Conservation (phyloP, 1,140 invertebrate genomes). For the Diachasma alloeum region DNA sequence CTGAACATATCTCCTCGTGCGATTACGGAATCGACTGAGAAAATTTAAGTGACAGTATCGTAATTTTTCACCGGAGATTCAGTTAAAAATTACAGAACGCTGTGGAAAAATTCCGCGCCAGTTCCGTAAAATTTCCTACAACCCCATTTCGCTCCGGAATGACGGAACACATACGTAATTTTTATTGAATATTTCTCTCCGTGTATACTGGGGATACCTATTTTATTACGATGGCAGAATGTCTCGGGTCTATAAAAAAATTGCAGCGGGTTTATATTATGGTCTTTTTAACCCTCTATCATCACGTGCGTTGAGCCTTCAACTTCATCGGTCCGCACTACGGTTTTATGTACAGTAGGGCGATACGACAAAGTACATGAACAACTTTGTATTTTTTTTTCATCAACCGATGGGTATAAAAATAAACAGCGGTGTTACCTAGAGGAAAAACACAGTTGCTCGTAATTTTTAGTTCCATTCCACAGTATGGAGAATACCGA, state of each 20-base stretch:
- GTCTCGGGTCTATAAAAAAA: background rate
- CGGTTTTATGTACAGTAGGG: background rate
- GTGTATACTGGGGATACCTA: no score
- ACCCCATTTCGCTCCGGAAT: no score
- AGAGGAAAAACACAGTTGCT: background rate
- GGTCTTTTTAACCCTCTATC: background rate
- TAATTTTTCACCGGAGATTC: no score
- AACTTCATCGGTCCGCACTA: slow-evolving; percentile 4
- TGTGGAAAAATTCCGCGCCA: no score
- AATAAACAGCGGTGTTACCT: background rate
- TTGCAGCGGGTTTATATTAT: background rate
- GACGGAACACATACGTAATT: no score
- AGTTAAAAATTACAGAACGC: no score
- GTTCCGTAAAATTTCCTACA: no score
- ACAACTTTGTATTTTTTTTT: background rate
- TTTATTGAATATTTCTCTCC: no score
- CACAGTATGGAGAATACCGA: background rate
- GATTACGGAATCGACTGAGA: no score
- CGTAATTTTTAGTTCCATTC: background rate
- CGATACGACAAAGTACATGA: background rate
- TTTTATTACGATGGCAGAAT: background rate
- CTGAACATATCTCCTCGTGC: no score
- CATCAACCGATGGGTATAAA: background rate
- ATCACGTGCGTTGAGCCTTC: background rate
- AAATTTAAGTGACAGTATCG: no score